phyloP scores from a whole-genome alignment of 2,888 invertebrate genomes.

The Rhorus exstirpatorius region DNA sequence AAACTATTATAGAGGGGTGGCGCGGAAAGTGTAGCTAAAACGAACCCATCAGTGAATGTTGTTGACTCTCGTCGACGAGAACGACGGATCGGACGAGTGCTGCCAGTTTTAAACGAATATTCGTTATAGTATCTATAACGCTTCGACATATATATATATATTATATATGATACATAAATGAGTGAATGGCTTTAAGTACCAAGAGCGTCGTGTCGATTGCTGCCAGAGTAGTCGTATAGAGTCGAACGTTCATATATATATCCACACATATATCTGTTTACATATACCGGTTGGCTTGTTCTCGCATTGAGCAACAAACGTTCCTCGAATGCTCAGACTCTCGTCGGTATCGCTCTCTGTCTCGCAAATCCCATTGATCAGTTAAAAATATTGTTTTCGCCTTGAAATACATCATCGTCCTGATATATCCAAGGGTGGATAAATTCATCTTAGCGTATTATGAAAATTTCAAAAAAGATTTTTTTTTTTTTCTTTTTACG shows the following conservation, averaged over 20 bases:
- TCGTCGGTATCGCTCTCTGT: background rate
- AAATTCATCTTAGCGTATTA: background rate
- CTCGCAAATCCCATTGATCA: conserved; percentile 41
- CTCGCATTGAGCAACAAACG: conserved; percentile 28
- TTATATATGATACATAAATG: conserved; percentile 15
- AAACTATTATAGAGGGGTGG: too few species aligned
- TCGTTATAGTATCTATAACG: conserved; percentile 53
- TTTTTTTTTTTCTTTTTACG: too few species aligned
- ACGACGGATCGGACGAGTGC: conserved; percentile 19
- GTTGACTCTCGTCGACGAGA: conserved; percentile 28
- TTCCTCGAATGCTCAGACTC: conserved; percentile 45
- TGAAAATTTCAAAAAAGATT: background rate
- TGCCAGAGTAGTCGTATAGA: conserved; percentile 31
- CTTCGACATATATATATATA: conserved; percentile 7
- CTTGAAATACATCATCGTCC: background rate
- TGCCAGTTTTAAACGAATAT: conserved; percentile 43
- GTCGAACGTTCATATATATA: background rate
- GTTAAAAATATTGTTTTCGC: conserved; percentile 2
- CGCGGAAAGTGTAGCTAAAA: too few species aligned
- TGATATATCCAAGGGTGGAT: background rate
- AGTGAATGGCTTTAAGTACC: conserved; percentile 50
- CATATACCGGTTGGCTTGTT: background rate
- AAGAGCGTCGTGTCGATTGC: conserved; percentile 26
- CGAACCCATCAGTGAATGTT: conserved; percentile 24
- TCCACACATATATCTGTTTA: conserved; percentile 1